Conservation (phyloP, 2,888 invertebrate genomes). For the Diachrysia chrysitis region DNA sequence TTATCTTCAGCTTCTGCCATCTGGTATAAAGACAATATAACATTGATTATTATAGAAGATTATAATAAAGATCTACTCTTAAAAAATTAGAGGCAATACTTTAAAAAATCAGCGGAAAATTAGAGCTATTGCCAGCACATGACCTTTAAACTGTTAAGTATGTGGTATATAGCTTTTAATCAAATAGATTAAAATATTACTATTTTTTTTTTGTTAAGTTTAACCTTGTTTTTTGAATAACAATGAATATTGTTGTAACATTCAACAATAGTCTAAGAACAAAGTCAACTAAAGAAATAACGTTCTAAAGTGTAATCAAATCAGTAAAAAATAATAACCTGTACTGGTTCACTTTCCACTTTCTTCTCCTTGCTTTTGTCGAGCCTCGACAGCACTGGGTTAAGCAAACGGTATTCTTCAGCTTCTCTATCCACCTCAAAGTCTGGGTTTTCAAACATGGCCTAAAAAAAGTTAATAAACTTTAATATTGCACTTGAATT, state of each 20-base stretch:
- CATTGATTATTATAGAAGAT: background rate
- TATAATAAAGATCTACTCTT: too few relatives aligned
- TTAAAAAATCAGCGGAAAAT: too few relatives aligned
- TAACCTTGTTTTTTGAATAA: background rate
- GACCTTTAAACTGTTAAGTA: too few relatives aligned
- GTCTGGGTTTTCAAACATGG: slow-evolving; percentile 96
- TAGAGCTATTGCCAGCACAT: too few relatives aligned
- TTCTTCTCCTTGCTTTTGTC: slow-evolving; percentile 92
- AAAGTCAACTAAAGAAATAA: too few relatives aligned
- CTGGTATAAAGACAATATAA: slow-evolving; percentile 52
- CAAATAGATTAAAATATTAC: too few relatives aligned
- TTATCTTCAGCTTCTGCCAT: slow-evolving; percentile 79
- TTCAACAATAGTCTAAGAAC: too few relatives aligned
- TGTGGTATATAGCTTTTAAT: too few relatives aligned
- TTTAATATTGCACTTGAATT: background rate
- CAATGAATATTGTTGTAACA: background rate
- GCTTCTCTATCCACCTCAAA: slow-evolving; percentile 96
- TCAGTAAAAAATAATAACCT: slow-evolving; percentile 71
- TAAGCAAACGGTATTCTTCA: slow-evolving; percentile 95
- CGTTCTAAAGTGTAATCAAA: too few relatives aligned
- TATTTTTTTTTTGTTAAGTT: background rate
- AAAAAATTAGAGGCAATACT: too few relatives aligned
- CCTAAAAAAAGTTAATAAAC: slow-evolving; percentile 73
- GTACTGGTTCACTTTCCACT: slow-evolving; percentile 85
- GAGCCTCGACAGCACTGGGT: slow-evolving; percentile 95